Percentiles rank a stretch among this genome's conserved stretches.
These are phyloP conservation scores for Oophaga pumilio DNA, from an alignment of 2,113 vertebrate genomes.

Conservation along the genomic window DNA sequence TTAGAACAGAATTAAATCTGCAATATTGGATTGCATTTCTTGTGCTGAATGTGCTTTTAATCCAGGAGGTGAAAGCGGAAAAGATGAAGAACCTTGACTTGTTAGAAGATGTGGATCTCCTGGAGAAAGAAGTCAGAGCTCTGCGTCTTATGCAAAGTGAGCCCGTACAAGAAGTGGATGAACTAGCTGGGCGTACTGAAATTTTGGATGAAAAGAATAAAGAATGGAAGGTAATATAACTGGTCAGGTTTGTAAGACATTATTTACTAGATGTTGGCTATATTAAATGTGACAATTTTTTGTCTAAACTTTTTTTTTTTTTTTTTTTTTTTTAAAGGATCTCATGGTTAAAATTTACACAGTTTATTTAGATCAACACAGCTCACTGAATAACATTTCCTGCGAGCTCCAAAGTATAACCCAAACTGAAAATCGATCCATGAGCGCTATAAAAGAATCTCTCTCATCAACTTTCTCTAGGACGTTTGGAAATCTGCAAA, in stretches of 20 bases:
- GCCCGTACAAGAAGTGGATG: conserved; percentile 19
- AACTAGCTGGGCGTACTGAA: conserved; percentile 22
- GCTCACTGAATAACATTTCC: conserved; percentile 62
- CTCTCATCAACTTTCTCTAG: conserved; percentile 61
- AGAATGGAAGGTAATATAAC: conserved; percentile 25
- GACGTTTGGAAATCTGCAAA: conserved; percentile 66
- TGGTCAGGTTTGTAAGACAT: no score
- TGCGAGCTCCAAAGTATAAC: conserved; percentile 66
- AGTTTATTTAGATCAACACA: conserved; percentile 50
- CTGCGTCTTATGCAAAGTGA: conserved; percentile 9
- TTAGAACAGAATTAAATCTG: neutral
- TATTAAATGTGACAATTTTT: neutral
- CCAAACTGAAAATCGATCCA: conserved; percentile 63
- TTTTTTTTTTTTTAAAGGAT: conserved; percentile 62
- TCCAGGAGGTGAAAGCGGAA: conserved; percentile 33
- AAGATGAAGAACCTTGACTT: conserved; percentile 17
- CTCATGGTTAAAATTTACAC: conserved; percentile 67
- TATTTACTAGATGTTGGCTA: neutral
- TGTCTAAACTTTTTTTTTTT: neutral
- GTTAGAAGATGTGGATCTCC: neutral
- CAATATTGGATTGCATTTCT: neutral
- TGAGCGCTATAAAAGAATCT: conserved; percentile 58
- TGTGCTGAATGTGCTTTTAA: neutral
- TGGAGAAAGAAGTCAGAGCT: conserved; percentile 6
- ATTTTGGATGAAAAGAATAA: neutral